Conservation (phyloP, 2,888 invertebrate species). For the Steinernema hermaphroditum region DNA sequence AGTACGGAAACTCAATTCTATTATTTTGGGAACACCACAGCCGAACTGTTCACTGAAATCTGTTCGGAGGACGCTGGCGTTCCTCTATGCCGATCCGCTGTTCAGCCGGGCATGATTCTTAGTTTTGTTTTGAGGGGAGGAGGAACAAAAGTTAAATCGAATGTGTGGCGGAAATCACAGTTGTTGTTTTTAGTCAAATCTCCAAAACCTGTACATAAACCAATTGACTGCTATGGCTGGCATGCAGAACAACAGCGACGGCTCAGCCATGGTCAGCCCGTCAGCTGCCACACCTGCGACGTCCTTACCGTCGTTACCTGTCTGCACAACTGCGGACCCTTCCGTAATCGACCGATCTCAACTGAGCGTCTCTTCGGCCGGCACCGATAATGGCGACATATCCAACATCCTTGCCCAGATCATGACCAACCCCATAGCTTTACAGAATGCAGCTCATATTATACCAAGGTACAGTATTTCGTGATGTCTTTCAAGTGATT, state of each 20-base stretch:
- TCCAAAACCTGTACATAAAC: slow-evolving; percentile 29
- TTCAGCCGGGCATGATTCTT: no score
- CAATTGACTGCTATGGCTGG: slow-evolving; percentile 21
- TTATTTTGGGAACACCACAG: no score
- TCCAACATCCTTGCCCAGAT: slow-evolving; percentile 9
- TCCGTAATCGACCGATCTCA: slow-evolving; percentile 19
- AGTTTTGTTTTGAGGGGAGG: no score
- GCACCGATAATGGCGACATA: background rate
- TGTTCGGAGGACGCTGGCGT: no score
- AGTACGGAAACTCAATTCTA: no score
- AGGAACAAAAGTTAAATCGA: background rate
- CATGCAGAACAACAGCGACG: slow-evolving; percentile 6
- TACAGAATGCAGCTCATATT: slow-evolving; percentile 13
- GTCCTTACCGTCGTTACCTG: slow-evolving; percentile 13
- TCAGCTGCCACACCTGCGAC: slow-evolving; percentile 22
- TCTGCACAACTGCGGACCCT: slow-evolving; percentile 3
- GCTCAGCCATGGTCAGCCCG: slow-evolving; percentile 16
- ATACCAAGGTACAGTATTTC: background rate
- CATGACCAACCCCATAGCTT: slow-evolving; percentile 13
- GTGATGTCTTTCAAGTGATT: background rate
- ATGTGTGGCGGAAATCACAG: background rate
- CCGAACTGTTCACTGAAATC: no score
- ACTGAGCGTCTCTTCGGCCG: background rate
- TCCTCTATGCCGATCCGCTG: no score
- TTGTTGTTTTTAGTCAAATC: slow-evolving; percentile 24